Evolutionary conservation across 92 coral and sea anemone species (phyloP).

Genomic region (Porites evermanni): DNA sequence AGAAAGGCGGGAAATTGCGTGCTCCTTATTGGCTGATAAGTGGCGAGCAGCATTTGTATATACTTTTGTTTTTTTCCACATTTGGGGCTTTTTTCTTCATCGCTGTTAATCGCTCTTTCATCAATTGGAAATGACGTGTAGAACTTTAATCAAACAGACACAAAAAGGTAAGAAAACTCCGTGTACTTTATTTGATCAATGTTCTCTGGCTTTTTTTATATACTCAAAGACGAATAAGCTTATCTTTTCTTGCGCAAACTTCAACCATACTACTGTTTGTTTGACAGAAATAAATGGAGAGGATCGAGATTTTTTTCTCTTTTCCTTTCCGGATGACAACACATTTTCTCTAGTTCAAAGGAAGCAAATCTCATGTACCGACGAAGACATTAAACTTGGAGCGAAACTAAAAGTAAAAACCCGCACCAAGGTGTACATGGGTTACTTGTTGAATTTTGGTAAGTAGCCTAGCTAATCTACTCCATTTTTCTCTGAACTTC

Average conservation of each 20-base stretch:
- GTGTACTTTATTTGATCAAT: neutral
- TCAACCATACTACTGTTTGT: conserved; percentile 6
- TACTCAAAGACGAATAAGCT: too few relatives aligned
- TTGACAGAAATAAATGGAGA: neutral
- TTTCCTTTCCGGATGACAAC: conserved; percentile 21
- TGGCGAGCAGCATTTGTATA: neutral
- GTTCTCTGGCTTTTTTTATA: too few relatives aligned
- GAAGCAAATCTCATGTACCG: conserved; percentile 8
- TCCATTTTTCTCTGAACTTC: neutral
- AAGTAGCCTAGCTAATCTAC: neutral
- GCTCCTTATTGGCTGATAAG: conserved; percentile 9
- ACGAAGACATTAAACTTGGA: conserved; percentile 16
- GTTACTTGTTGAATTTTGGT: conserved; percentile 21
- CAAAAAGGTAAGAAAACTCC: conserved; percentile 35
- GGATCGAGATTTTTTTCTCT: neutral
- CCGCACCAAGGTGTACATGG: conserved; percentile 16
- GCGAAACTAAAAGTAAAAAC: neutral
- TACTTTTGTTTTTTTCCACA: neutral
- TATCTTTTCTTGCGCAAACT: neutral
- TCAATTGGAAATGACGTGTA: conserved; percentile 11
- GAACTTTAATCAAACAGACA: conserved; percentile 26
- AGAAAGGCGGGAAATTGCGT: conserved; percentile 24
- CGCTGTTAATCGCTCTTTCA: neutral
- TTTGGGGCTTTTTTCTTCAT: neutral
- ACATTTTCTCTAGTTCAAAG: conserved; percentile 24